Percentiles rank a stretch among this genome's conserved stretches.
Evolutionary conservation across 2,888 invertebrate species (phyloP).

Genomic region (Phyto melanocephala): DNA sequence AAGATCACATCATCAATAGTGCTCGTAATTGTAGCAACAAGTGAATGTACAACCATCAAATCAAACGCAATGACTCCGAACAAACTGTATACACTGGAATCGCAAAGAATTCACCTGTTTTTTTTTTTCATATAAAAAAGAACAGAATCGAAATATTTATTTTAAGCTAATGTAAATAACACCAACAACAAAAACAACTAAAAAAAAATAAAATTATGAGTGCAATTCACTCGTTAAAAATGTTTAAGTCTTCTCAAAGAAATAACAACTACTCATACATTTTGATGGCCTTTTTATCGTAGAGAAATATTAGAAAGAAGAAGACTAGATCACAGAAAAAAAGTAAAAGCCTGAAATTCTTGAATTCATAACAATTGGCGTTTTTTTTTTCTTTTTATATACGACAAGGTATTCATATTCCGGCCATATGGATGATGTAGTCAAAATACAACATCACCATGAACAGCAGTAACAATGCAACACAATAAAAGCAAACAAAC

Average conservation of each 20-base stretch:
- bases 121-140: slow-evolving; percentile 32
- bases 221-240: slow-evolving; percentile 65
- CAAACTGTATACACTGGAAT: background rate
- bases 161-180: slow-evolving; percentile 43
- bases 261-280: slow-evolving; percentile 23
- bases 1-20: slow-evolving; percentile 6
- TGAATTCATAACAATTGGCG: slow-evolving; percentile 51
- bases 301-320: background rate
- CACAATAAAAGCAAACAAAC: background rate
- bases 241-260: slow-evolving; percentile 53
- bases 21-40: slow-evolving; percentile 17
- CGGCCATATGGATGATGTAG: slow-evolving; percentile 26
- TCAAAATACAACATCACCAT: slow-evolving; percentile 11
- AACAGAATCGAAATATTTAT: slow-evolving; percentile 1
- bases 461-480: slow-evolving; percentile 14
- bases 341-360: slow-evolving; percentile 54
- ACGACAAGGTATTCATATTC: background rate
- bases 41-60: slow-evolving; percentile 40
- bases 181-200: background rate
- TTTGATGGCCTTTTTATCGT: slow-evolving; percentile 15
- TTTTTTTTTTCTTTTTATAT: background rate
- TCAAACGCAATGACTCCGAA: slow-evolving; percentile 26
- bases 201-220: slow-evolving; percentile 61
- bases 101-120: slow-evolving; percentile 56
- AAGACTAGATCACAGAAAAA: background rate